Base-by-base conservation (phyloP, 2,888 invertebrate genomes). In the Acrocera orbiculus region DNA sequence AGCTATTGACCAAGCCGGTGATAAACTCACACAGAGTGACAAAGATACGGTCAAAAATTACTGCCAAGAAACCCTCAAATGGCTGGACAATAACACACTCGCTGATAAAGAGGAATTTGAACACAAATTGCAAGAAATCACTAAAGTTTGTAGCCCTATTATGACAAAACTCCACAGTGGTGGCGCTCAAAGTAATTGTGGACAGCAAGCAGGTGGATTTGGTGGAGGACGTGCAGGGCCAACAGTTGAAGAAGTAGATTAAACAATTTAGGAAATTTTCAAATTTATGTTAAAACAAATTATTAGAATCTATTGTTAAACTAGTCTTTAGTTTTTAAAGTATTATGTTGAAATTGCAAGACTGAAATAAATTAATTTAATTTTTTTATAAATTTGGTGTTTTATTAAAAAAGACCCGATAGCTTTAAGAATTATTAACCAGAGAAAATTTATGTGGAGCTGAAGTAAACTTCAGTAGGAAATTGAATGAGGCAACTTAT, bases 101-200 rank as follows among this genome's bases (percentile, higher is more conserved):
- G 83, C 82, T 2, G 72, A 76, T 32, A 73, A 73, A 44, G 69
- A 70, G 5, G 81, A 83, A 43, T 70, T 73, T 42, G 78, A 82
- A 69, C 35, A 47, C 24, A 43, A 43, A 30, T 37, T 45, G 40
- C 39, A 44, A n/a, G 39, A 41, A 10, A 25, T 61, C 20, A 53
- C 52, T 6, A 45, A 47, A n/a, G 34, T 49, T 4, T 61, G 59
- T 43, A 51, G 51, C 26, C 46, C 29, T 56, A 60, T 44, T n/a
- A 46, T 45, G 45, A 41, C 45, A 5, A 45, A 43, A 31, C 30
- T 45, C 2, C 43, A 44, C 32, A 32, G 24, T 14, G 43, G 44
- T 8, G 40, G 42, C 7, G 34, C 37, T 11, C 34, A 7, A 35
- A 34, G n/a, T 33, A n/a, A 36, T 6, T 46, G 42, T 26, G 43